phyloP scores from a whole-genome alignment of 2,113 vertebrate genomes.

The Phrynosoma platyrhinos region DNA sequence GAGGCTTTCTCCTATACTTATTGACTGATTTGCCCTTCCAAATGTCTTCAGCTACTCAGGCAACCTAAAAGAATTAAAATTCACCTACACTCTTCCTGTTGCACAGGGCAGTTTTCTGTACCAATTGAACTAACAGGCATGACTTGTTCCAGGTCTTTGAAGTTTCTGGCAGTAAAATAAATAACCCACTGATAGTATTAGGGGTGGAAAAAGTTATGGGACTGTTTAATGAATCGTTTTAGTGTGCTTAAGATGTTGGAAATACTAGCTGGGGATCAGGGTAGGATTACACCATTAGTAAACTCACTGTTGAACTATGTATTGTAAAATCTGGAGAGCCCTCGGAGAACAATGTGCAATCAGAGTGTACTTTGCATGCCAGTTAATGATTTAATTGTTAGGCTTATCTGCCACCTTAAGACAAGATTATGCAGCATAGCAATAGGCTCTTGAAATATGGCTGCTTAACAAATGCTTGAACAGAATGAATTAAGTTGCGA shows the following conservation, averaged over 20 bases:
- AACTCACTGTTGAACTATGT: constrained; percentile 24
- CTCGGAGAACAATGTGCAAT: constrained; percentile 40
- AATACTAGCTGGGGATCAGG: not conserved
- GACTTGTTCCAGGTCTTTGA: constrained; percentile 39
- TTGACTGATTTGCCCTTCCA: constrained; percentile 59
- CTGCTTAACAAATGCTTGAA: constrained; percentile 29
- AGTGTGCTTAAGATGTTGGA: constrained; percentile 20
- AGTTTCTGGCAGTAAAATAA: constrained; percentile 20
- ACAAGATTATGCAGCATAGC: constrained; percentile 27
- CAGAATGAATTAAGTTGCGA: constrained; percentile 25
- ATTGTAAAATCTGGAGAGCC: constrained; percentile 25
- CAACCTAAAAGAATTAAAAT: constrained; percentile 63
- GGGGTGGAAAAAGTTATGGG: constrained; percentile 10
- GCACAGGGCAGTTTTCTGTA: constrained; percentile 35
- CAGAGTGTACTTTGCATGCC: constrained; percentile 27
- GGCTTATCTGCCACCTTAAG: constrained; percentile 46
- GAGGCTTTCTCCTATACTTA: not conserved
- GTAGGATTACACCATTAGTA: not conserved
- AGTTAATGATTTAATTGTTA: constrained; percentile 38
- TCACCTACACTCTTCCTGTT: constrained; percentile 47
- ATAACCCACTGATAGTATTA: constrained; percentile 15
- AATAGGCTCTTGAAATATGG: constrained; percentile 36
- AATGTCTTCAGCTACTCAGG: constrained; percentile 44
- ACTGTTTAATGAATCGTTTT: constrained; percentile 24
- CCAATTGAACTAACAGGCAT: constrained; percentile 41